phyloP scores from a whole-genome alignment of 1,140 invertebrate genomes.

The Pseudoatta argentina region DNA sequence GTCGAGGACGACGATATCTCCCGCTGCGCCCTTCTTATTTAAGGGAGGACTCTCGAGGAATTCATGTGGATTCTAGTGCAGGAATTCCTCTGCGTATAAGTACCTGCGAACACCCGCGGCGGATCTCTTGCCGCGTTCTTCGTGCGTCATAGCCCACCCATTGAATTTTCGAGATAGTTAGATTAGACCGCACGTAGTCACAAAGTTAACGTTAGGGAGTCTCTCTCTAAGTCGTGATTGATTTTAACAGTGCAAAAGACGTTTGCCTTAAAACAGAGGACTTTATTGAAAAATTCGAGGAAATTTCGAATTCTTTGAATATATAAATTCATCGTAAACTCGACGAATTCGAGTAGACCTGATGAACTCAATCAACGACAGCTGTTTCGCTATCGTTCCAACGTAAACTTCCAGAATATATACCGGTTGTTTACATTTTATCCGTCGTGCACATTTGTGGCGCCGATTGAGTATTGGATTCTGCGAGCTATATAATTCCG shows the following conservation, averaged over 20 bases:
- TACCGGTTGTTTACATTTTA: slow-evolving; percentile 2
- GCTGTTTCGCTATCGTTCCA: neutral
- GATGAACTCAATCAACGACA: neutral
- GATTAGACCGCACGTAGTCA: slow-evolving; percentile 25
- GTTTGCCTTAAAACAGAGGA: slow-evolving; percentile 66
- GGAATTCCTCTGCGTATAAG: slow-evolving; percentile 41
- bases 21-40: neutral
- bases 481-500: neutral
- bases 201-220: slow-evolving; percentile 3
- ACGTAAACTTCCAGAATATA: neutral
- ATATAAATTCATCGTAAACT: neutral
- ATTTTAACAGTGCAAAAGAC: slow-evolving; percentile 67
- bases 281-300: slow-evolving; percentile 22
- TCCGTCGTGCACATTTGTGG: neutral
- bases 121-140: slow-evolving; percentile 7
- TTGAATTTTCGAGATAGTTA: slow-evolving; percentile 44
- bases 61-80: neutral
- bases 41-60: neutral
- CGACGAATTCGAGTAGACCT: neutral
- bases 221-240: neutral
- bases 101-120: slow-evolving; percentile 47
- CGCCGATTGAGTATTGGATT: neutral
- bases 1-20: slow-evolving; percentile 6
- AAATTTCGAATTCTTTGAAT: neutral
- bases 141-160: neutral